Evolutionary conservation across 2,113 vertebrate genomes (phyloP), one percentile per base, ranked within the genome.

Genomic region (Elaphurus davidianus): DNA sequence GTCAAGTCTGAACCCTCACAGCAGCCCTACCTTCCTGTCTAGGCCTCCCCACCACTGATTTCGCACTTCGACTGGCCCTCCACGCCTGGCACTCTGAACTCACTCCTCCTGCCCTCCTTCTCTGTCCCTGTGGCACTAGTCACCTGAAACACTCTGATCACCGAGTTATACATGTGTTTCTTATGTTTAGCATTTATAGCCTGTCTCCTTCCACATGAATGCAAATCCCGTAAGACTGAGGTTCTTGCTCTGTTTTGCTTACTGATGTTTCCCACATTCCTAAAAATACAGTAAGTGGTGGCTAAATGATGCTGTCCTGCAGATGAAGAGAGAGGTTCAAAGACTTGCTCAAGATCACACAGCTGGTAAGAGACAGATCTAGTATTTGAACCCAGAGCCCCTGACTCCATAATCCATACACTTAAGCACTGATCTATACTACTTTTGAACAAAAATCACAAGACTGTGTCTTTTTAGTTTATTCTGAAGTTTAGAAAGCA

Each of bases 111-210:
- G 15, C 59, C 40, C 59, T 7, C 6, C 50, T 52, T 57, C 25
- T 50, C 25, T 43, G 19, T 9, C 6, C 2, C 45, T 16, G 5
- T 6, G 25, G 15, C 25, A 13, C 50, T 27, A 2, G 11, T 45
- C n/a, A 11, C 55, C 92, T 1, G 16, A 9, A 12, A 12, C 8
- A 3, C n/a, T 17, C n/a, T 7, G 43, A 3, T 23, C 21, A 2
- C 6, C 1, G 1, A 5, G 11, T 8, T 4, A 5, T 1, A 7
- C 27, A 0, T 87, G n/a, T 27, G 1, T 67, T 52, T 47, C 5
- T n/a, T 23, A 2, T 2, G 6, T 0, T 33, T 5, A 14, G 15
- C 1, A 0, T 40, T 25, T 3, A 25, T 19, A 15, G 7, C 62
- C 25, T 47, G 1, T 14, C 28, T 64, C 45, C 40, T 84, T 27